Evolutionary conservation across 2,113 vertebrate genomes (phyloP), one percentile per base, ranked within the genome.

Genomic region (Paratilapia polleni): DNA sequence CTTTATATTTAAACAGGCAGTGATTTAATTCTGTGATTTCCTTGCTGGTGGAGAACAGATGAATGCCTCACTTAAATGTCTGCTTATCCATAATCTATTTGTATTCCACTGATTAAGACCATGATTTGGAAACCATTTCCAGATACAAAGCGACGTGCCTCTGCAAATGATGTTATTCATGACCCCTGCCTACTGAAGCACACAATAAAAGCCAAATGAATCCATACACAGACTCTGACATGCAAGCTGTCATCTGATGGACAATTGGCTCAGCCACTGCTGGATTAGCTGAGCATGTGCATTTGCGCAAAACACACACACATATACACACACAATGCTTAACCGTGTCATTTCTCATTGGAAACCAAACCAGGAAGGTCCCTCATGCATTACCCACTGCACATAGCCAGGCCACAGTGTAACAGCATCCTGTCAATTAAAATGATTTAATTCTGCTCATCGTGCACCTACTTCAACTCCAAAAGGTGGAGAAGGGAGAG

Each of bases 351-450:
- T 87, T 88, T 62, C 86, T 93, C 88, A 89, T 92, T 92, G 77
- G 47, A 87, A 92, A 88, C 79, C 85, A 81, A 81, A 83, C 62
- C 82, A 89, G 81, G 88, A 83, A 63, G n/a, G 61, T 80, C 14
- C 47, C 57, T 91, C 84, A 93, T 92, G 86, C 49, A 92, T 91
- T 91, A 91, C 80, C 19, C 89, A 87, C 78, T 26, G 70, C 75
- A 85, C 87, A 89, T 15, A 85, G 70, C 31, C 82, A 84, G 88
- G 84, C 70, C 88, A 85, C 83, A 87, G 83, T 81, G 87, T 84
- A 91, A 82, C 84, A 88, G 84, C 81, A 89, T 89, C 34, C 80
- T 88, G 93, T 83, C 90, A 94, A 87, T 93, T 94, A 93, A 90
- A 92, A 87, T 84, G 58, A 81, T 93, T 91, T 87, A 8, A 88